These are phyloP conservation scores for Miichthys miiuy DNA, from an alignment of 2,797 vertebrate genomes.

Conservation along the genomic window DNA sequence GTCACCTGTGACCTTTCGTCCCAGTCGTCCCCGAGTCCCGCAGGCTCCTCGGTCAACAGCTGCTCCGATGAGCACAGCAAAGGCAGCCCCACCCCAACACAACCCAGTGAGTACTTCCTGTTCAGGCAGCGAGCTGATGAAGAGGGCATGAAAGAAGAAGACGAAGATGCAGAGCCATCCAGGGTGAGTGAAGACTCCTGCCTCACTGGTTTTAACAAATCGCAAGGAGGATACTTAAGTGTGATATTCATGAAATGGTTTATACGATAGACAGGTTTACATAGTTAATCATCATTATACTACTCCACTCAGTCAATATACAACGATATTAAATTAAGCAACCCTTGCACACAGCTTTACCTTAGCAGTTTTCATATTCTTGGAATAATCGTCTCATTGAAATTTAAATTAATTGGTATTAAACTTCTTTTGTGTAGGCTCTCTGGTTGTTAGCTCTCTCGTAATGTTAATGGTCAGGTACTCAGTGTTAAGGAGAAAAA, in stretches of 20 bases:
- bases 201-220: background rate
- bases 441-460: background rate
- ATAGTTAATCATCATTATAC: no score
- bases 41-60: constrained; percentile 93
- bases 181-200: constrained; percentile 55
- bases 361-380: background rate
- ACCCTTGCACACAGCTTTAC: no score
- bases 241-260: background rate
- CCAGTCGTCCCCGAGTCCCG: constrained; percentile 95
- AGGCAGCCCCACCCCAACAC: constrained; percentile 89
- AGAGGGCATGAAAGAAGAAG: constrained; percentile 78
- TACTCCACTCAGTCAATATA: no score
- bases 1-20: constrained; percentile 97
- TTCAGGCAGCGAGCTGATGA: constrained; percentile 85
- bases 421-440: background rate
- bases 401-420: background rate
- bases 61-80: constrained; percentile 94
- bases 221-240: background rate
- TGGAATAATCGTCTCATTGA: background rate
- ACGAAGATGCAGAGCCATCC: constrained; percentile 69
- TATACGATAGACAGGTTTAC: background rate
- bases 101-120: constrained; percentile 95
- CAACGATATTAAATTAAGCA: no score
- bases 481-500: no score
- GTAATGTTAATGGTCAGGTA: background rate